Base-by-base conservation (phyloP, 2,113 vertebrate species). In the Pelusios castaneus region DNA sequence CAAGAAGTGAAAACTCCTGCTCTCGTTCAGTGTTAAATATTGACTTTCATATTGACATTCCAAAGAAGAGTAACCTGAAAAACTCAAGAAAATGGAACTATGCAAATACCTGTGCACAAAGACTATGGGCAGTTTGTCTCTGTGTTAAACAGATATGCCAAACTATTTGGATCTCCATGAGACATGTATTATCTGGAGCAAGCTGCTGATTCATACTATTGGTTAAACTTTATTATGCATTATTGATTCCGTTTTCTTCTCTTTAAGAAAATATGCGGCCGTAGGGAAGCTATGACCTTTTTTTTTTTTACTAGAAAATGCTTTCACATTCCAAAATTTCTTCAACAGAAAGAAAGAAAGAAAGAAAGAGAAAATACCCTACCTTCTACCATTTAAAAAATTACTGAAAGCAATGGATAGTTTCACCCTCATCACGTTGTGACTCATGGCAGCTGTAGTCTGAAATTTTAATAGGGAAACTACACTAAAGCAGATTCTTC, bases 41-140 rank as follows among this genome's bases (percentile, higher is more conserved):
- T 94, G n/a, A 93, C 81, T 89, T 87, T 89, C 10, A 79, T 60
- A 34, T 34, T 84, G 79, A 19, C 60, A 90, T 87, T 95, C 95
- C 31, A 84, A 88, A 73, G 84, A 80, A 54, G 43, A 49, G 75
- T 77, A 77, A 86, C 54, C 52, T 52, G 9, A 89, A 89, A 93
- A 45, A 54, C 10, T 81, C 54, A 91, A 90, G 63, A 47, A 95
- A 92, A 94, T 87, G 0, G 56, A 73, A 84, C 87, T 91, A 55
- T 83, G 88, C 91, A 93, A 95, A 90, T 83, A 96, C 45, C 78
- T 60, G 5, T 63, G 63, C 6, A 16, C 16, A 83, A 79, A 89
- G 29, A 95, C 94, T 96, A 96, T 78, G 55, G 47, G 43, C 12
- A 85, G 85, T 93, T 95, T 95, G 94, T 79, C 85, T 43, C 19